Conservation (phyloP, 2,888 invertebrate species). For the Sarcophaga caerulescens region DNA sequence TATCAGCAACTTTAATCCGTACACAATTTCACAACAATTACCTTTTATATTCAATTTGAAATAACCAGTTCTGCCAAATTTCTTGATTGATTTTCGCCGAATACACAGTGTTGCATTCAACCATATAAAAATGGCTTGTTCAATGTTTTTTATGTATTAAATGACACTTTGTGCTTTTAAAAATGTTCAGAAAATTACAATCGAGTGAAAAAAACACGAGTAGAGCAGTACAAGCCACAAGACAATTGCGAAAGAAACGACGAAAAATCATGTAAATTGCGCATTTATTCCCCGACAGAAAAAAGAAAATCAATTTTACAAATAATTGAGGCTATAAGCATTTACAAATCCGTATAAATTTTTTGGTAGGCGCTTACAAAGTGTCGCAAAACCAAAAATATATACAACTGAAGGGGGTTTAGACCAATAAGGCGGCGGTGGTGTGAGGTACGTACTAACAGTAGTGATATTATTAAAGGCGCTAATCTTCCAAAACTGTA, state of each 20-base stretch:
- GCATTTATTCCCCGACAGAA: conserved; percentile 62
- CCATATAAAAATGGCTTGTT: conserved; percentile 53
- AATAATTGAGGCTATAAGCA: conserved; percentile 56
- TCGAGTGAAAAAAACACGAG: conserved; percentile 68
- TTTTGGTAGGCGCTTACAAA: conserved; percentile 49
- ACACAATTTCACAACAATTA: conserved; percentile 17
- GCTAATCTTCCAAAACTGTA: conserved; percentile 52
- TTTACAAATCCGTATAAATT: conserved; percentile 54
- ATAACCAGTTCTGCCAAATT: conserved; percentile 33
- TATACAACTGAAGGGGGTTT: conserved; percentile 17
- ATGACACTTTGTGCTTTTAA: conserved; percentile 65
- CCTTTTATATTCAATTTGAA: neutral
- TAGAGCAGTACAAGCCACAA: conserved; percentile 68
- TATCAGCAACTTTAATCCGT: neutral
- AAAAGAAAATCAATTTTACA: conserved; percentile 61
- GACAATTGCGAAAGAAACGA: conserved; percentile 68
- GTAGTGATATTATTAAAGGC: conserved; percentile 43
- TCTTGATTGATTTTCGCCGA: neutral
- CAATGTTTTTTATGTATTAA: conserved; percentile 59
- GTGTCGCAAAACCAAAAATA: conserved; percentile 42
- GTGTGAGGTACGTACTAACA: conserved; percentile 49
- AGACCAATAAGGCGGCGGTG: conserved; percentile 33
- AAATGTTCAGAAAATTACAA: conserved; percentile 68
- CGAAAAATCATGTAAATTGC: conserved; percentile 68
- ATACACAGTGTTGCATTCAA: conserved; percentile 53